A percentile compares a stretch with the other conserved stretches of the same genome.
Evolutionary conservation across 2,113 vertebrate genomes (phyloP).

Genomic region (Trematomus loennbergii): DNA sequence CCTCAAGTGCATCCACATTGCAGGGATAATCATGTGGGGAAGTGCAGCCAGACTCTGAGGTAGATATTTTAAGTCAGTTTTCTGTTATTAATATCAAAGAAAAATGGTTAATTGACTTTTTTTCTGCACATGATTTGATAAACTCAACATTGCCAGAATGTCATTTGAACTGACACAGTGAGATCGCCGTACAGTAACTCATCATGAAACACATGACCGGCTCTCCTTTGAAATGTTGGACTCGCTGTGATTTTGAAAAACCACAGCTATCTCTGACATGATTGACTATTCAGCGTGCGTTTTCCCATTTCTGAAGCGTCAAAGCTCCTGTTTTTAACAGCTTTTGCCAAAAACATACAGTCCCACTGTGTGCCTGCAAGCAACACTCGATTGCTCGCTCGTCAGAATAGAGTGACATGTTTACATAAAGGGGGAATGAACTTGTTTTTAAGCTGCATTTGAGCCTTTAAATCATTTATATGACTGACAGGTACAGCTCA

Average conservation of each 20-base stretch:
- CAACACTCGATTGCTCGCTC: slow-evolving; percentile 19
- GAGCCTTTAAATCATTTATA: slow-evolving; percentile 64
- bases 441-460: slow-evolving; percentile 46
- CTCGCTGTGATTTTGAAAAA: neutral
- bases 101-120: slow-evolving; percentile 23
- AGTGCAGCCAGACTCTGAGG: slow-evolving; percentile 14
- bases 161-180: slow-evolving; percentile 16
- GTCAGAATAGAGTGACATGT: slow-evolving; percentile 48
- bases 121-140: slow-evolving; percentile 13
- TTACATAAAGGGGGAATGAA: slow-evolving; percentile 59
- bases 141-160: slow-evolving; percentile 19
- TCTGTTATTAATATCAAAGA: slow-evolving; percentile 35
- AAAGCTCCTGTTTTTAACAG: slow-evolving; percentile 3
- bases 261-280: neutral
- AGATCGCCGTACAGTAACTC: slow-evolving; percentile 8
- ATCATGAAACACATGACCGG: slow-evolving; percentile 5
- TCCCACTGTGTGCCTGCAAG: slow-evolving; percentile 17
- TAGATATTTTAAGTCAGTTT: slow-evolving; percentile 39
- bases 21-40: slow-evolving; percentile 38
- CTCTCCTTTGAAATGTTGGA: slow-evolving; percentile 42
- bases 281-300: slow-evolving; percentile 10
- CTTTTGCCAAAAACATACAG: slow-evolving; percentile 20
- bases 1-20: slow-evolving; percentile 60
- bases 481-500: slow-evolving; percentile 57
- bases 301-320: slow-evolving; percentile 39